These are phyloP conservation scores for Ditula angustiorana DNA, from an alignment of 2,888 invertebrate species.

Conservation along the genomic window DNA sequence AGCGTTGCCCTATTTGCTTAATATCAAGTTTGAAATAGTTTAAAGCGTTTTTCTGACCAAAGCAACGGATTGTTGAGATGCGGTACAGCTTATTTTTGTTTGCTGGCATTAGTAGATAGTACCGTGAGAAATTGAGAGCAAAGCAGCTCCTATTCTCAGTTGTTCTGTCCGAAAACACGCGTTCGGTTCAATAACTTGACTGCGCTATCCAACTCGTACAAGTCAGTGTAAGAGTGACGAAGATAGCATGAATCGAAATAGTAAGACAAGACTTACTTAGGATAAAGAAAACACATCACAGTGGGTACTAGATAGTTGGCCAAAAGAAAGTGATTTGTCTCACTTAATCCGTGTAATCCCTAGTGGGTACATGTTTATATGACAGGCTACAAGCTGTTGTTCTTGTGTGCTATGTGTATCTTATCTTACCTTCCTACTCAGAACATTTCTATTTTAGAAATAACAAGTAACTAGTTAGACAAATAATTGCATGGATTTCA, in stretches of 20 bases:
- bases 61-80: slow-evolving; percentile 22
- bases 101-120: slow-evolving; percentile 45
- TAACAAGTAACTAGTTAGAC: no score
- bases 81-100: slow-evolving; percentile 51
- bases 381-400: slow-evolving; percentile 41
- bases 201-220: slow-evolving; percentile 46
- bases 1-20: neutral
- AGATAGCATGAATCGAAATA: slow-evolving; percentile 19
- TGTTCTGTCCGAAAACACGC: slow-evolving; percentile 16
- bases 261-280: slow-evolving; percentile 15
- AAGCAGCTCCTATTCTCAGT: slow-evolving; percentile 41
- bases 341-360: slow-evolving; percentile 56
- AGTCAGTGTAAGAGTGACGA: slow-evolving; percentile 13
- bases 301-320: slow-evolving; percentile 44
- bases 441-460: no score
- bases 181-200: slow-evolving; percentile 56
- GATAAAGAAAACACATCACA: slow-evolving; percentile 10
- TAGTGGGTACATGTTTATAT: slow-evolving; percentile 41
- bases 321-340: slow-evolving; percentile 73
- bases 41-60: neutral
- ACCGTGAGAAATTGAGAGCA: slow-evolving; percentile 65
- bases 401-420: no score
- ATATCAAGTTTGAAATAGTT: neutral
- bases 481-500: no score
- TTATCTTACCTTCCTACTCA: no score